A percentile compares a stretch with the other conserved stretches of the same genome.
Evolutionary conservation across 2,888 invertebrate genomes (phyloP).

Genomic region (Nomada flava): DNA sequence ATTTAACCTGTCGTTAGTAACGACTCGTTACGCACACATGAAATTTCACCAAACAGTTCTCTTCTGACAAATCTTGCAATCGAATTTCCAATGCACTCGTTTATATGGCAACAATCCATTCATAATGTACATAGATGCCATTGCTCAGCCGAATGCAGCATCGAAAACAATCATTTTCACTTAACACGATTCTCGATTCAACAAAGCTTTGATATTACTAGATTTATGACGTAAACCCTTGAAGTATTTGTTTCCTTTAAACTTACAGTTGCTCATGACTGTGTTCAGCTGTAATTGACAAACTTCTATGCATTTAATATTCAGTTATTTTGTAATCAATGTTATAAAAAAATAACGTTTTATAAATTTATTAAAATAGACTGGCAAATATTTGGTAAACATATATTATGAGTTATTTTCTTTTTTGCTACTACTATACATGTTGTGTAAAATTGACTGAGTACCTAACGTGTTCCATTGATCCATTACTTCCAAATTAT

Average conservation of each 20-base stretch:
- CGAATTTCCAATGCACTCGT: constrained; percentile 16
- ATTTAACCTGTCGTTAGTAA: constrained; percentile 19
- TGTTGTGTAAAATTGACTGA: too few species aligned
- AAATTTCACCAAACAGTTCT: constrained; percentile 10
- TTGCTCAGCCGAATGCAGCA: not conserved
- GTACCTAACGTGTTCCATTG: too few species aligned
- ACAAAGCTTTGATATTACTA: not conserved
- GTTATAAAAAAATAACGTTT: too few species aligned
- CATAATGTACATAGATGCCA: not conserved
- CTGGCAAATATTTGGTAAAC: not conserved
- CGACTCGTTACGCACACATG: not conserved
- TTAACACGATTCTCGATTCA: constrained; percentile 2
- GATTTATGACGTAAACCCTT: not conserved
- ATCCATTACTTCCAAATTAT: too few species aligned
- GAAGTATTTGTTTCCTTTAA: not conserved
- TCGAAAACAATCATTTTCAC: not conserved
- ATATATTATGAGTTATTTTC: not conserved
- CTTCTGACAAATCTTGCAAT: constrained; percentile 23
- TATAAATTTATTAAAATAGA: too few species aligned
- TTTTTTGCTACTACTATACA: too few species aligned
- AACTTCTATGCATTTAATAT: too few species aligned
- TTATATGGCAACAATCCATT: not conserved
- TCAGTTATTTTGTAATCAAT: too few species aligned
- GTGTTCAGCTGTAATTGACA: too few species aligned
- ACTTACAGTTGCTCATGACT: too few species aligned